Evolutionary conservation across 2,113 vertebrate genomes (phyloP).

Genomic region (Micronycteris hirsuta): DNA sequence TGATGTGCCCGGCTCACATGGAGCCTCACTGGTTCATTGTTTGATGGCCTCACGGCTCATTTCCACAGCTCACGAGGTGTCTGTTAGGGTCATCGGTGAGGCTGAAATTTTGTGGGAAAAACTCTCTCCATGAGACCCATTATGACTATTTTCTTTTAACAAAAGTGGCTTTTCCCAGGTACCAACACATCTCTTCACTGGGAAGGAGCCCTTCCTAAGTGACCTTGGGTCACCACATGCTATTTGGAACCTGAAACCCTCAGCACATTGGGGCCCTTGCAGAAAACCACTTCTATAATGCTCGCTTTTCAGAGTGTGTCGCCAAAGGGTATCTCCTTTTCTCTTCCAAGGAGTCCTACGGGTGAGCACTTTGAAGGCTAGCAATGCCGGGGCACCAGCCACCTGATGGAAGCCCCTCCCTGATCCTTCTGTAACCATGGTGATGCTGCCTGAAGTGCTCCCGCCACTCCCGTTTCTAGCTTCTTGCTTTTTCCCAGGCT

Average conservation of each 20-base stretch:
- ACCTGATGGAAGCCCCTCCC: rapidly evolving
- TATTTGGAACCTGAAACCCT: neutral
- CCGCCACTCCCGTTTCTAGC: rapidly evolving
- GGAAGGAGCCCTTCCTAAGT: neutral
- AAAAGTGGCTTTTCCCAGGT: slow-evolving; percentile 23
- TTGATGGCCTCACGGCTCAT: slow-evolving; percentile 33
- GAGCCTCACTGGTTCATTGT: neutral
- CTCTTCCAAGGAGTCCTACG: neutral
- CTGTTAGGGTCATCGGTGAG: neutral
- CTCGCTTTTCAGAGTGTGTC: neutral
- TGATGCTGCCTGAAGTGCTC: rapidly evolving
- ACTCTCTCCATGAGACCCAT: neutral
- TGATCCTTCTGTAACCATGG: neutral
- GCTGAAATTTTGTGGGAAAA: neutral
- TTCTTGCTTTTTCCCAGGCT: neutral
- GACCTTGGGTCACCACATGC: neutral
- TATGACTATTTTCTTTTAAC: neutral
- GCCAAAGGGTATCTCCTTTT: neutral
- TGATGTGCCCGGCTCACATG: rapidly evolving
- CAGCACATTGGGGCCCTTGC: neutral
- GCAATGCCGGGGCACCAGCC: rapidly evolving
- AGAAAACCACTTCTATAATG: neutral
- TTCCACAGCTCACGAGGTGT: neutral
- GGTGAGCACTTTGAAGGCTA: neutral
- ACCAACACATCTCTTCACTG: neutral